Percentiles rank a stretch among this genome's conserved stretches.
phyloP scores from a whole-genome alignment of 2,888 invertebrate genomes.

The Melanotus villosus region DNA sequence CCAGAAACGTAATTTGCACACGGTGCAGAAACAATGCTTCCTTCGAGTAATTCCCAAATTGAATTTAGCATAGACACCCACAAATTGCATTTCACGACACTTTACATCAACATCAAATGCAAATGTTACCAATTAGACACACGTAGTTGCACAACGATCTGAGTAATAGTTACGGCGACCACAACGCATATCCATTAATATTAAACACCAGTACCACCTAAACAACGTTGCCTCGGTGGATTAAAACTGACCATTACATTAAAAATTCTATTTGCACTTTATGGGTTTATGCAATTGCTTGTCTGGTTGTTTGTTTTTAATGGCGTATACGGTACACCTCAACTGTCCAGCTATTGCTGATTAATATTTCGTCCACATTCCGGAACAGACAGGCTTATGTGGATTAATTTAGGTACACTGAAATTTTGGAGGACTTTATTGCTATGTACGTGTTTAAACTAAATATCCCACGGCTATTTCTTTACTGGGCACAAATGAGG shows the following conservation, averaged over 20 bases:
- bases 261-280: constrained; percentile 44
- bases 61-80: constrained; percentile 1
- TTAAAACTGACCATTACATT: constrained; percentile 40
- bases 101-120: constrained; percentile 19
- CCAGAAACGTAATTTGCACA: no score
- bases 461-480: no score
- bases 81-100: constrained; percentile 16
- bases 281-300: constrained; percentile 34
- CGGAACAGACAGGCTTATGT: no score
- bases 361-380: no score
- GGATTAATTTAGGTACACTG: no score
- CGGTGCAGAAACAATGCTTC: no score
- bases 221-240: not conserved
- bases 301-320: not conserved
- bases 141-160: not conserved
- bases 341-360: not conserved
- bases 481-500: no score
- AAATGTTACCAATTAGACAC: constrained; percentile 5
- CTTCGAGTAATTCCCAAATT: not conserved
- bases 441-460: no score
- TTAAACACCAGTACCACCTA: constrained; percentile 14
- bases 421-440: no score
- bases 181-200: constrained; percentile 17
- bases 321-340: not conserved
- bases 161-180: not conserved